phyloP scores from a whole-genome alignment of 2,797 vertebrate genomes.

The Parambassis ranga region DNA sequence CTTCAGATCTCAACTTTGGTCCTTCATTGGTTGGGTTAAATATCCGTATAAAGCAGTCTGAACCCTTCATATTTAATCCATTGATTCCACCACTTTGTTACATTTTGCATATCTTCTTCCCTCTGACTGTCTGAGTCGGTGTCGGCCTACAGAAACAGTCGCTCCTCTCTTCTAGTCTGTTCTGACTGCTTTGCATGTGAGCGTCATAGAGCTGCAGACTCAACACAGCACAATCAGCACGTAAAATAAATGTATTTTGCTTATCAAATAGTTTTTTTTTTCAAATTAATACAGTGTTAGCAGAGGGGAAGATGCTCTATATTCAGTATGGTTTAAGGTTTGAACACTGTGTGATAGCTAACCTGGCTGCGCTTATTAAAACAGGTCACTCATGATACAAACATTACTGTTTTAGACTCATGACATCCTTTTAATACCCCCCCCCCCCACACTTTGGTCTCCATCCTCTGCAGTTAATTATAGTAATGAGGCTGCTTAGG shows the following conservation, averaged over 20 bases:
- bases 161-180: not conserved
- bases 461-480: conserved; percentile 11
- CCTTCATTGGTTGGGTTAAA: not conserved
- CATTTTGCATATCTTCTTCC: not conserved
- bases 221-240: not conserved
- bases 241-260: too few relatives aligned
- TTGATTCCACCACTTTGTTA: not conserved
- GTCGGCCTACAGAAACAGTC: not conserved
- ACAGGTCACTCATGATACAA: not conserved
- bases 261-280: too few relatives aligned
- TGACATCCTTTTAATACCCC: not conserved
- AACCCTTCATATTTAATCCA: not conserved
- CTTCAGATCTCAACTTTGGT: too few relatives aligned
- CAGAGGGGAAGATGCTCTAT: too few relatives aligned
- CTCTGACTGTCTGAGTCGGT: too few relatives aligned
- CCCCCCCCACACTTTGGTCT: not conserved
- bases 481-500: not conserved
- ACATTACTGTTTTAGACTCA: conserved; percentile 6
- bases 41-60: not conserved
- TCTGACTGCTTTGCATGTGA: not conserved
- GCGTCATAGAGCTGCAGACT: not conserved
- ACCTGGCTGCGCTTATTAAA: not conserved
- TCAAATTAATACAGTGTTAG: too few relatives aligned
- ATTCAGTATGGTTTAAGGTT: too few relatives aligned
- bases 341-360: not conserved